Evolutionary conservation across 2,797 vertebrate species (phyloP), one percentile per base, ranked within the genome.

Genomic region (Cyprinodon diabolis): DNA sequence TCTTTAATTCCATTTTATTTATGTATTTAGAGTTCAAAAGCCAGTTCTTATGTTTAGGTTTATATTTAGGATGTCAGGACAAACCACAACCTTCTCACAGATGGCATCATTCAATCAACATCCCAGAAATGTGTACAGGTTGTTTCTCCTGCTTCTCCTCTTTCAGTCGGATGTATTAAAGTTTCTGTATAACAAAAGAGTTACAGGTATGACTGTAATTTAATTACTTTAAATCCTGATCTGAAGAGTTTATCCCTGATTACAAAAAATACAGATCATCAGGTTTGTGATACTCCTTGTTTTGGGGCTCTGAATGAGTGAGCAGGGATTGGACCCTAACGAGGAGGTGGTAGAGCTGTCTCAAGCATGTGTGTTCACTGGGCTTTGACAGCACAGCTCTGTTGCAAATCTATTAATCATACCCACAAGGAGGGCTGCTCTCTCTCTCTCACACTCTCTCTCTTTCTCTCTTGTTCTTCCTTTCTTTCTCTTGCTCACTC

Each of bases 341-440:
- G 91, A 94, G 90, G 93, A 94, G 91, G 92, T 92, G 91, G 88
- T 91, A 86, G 88, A 90, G 91, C 91, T 93, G 92, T 93, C 88
- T 91, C 43, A 52, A 90, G 90, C 85, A 93, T 92, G 94, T 89
- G 89, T 95, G 95, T 93, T 94, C 95, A 94, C 94, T 93, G 94
- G 93, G 92, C 91, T 94, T 81, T 96, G 96, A 94, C 96, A 96
- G 94, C 93, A 93, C 91, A 84, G 90, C 93, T 95, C 95, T 94
- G 93, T 93, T 95, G 95, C 93, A 93, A 95, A 95, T 94, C 94
- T 94, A 96, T 97, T 96, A 95, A 94, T 95, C 95, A 96, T 95
- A 95, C 89, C 95, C 95, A 94, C 93, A 93, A 96, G 95, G 95
- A 96, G 94, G 93, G 85, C 93, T 92, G 85, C 87, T 83, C 85